These are phyloP conservation scores for Galerucella calmariensis DNA, from an alignment of 2,888 invertebrate species.

Conservation along the genomic window DNA sequence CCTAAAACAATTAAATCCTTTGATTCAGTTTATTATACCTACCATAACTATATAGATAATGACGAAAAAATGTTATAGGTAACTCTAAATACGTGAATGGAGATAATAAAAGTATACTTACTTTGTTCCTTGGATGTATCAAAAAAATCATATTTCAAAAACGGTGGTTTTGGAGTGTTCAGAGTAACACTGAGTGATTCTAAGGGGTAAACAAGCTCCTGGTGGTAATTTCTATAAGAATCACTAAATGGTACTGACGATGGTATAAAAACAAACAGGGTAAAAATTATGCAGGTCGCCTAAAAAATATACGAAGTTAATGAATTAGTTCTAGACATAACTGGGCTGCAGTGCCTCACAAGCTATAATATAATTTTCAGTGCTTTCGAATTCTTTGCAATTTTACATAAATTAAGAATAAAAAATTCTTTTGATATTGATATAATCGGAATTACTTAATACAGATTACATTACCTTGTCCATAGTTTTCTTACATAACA, in stretches of 20 bases:
- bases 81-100: no score
- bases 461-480: not conserved
- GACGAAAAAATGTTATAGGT: no score
- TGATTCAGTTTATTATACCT: no score
- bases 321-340: not conserved
- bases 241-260: constrained; percentile 14
- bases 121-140: not conserved
- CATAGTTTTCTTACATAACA: constrained; percentile 11
- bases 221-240: constrained; percentile 18
- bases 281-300: not conserved
- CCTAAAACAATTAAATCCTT: constrained; percentile 13
- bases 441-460: no score
- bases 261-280: not conserved
- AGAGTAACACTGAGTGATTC: not conserved
- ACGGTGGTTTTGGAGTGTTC: not conserved
- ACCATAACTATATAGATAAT: no score
- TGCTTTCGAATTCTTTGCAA: no score
- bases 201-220: constrained; percentile 20
- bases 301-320: not conserved
- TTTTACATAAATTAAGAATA: no score
- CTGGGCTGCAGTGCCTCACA: no score
- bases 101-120: not conserved
- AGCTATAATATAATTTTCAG: no score
- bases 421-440: no score
- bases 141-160: constrained; percentile 1